Evolutionary conservation across 2,888 invertebrate species (phyloP), one percentile per base, ranked within the genome.

Genomic region (Chorisops tibialis): DNA sequence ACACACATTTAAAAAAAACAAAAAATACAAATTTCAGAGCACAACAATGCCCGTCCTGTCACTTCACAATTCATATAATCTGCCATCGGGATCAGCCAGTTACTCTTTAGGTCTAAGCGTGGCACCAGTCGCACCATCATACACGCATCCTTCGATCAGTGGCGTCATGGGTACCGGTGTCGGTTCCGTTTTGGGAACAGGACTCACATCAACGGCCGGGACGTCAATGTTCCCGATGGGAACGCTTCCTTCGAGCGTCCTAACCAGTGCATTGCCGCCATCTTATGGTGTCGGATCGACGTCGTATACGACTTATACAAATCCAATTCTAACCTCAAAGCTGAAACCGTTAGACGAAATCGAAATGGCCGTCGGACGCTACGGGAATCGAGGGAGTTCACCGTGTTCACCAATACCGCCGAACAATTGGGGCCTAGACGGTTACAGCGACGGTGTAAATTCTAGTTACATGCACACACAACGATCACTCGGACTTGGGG

Each of bases 331-430:
- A 75, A 80, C 84, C 77, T 77, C 81, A 56, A 88, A 88, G 76
- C 79, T 87, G 76, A 88, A 88, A 76, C 85, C 87, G 65, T 79
- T 87, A 74, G 88, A 88, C 69, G 88, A 88, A 73, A 85, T 87
- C 65, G 88, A 88, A 70, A 80, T 87, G 66, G 85, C 86, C 66
- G 72, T 84, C 70, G 79, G 82, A 70, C 81, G 85, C 72, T 85
- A 81, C 72, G 81, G 80, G 52, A 81, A 83, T 68, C 80, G 85
- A 70, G 81, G 80, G 59, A 83, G 83, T 43, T 85, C 85, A 43
- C 85, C 85, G n/a, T 84, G 84, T 65, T 85, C 85, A 48, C 85
- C 85, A 19, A 83, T 85, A 72, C 79, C 81, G 18, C 77, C 81
- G 64, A 82, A 81, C 80, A 81, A 75, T 64, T 81, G 84, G 83